These are phyloP conservation scores for Turritopsis dohrnii DNA, from an alignment of 30 jellyfish, hydroid and myxozoan genomes.

Conservation along the genomic window DNA sequence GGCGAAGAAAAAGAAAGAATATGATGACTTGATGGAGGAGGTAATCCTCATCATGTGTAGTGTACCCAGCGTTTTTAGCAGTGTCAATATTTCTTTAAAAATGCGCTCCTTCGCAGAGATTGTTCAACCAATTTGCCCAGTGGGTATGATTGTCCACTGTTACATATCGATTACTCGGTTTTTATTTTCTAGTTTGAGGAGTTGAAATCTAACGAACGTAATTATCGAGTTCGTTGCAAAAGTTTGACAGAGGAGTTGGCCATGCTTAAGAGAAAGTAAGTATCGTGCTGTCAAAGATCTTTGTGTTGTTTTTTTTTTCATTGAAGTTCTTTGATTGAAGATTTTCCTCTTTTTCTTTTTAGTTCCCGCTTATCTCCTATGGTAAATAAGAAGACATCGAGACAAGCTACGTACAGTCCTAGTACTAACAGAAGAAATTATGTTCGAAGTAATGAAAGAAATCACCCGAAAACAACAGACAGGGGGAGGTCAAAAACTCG, in stretches of 20 bases:
- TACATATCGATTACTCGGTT: too few relatives aligned
- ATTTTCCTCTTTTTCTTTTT: background rate
- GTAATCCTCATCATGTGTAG: too few relatives aligned
- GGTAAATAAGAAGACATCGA: background rate
- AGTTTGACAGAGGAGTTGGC: constrained; percentile 65
- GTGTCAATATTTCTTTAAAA: too few relatives aligned
- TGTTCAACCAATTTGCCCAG: too few relatives aligned
- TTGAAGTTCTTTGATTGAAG: background rate
- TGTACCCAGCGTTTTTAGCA: too few relatives aligned
- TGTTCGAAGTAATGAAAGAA: constrained; percentile 1
- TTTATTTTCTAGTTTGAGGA: constrained; percentile 54
- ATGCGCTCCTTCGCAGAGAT: too few relatives aligned
- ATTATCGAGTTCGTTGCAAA: constrained; percentile 60
- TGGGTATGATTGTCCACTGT: too few relatives aligned
- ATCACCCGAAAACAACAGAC: background rate
- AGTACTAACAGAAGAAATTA: background rate
- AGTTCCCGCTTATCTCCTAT: constrained; percentile 20
- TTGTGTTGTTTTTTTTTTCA: background rate
- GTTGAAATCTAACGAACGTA: constrained; percentile 68
- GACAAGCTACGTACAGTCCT: background rate
- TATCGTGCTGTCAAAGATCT: background rate
- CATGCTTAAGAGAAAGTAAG: constrained; percentile 70
- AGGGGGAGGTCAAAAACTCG: constrained; percentile 24
- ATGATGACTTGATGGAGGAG: constrained; percentile 61
- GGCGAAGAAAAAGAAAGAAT: constrained; percentile 59